These are phyloP conservation scores for Pagetopsis macropterus DNA, from an alignment of 2,797 vertebrate genomes.

Conservation along the genomic window DNA sequence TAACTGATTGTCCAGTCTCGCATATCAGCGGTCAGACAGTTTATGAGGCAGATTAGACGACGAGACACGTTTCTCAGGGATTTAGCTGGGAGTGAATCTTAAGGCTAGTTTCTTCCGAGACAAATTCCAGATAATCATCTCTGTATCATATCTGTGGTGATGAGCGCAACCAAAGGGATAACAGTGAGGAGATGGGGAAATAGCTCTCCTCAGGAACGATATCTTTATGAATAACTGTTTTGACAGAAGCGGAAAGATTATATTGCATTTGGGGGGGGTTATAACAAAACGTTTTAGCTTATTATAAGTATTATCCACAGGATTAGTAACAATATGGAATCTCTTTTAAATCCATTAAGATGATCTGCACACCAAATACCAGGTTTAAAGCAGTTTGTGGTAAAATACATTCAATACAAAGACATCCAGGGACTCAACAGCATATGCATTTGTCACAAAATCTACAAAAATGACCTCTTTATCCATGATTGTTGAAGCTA, in stretches of 20 bases:
- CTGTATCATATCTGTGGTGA: constrained; percentile 4
- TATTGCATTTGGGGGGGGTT: background rate
- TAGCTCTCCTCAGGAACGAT: constrained; percentile 1
- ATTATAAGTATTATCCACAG: background rate
- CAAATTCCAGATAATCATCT: constrained; percentile 16
- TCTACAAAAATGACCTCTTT: background rate
- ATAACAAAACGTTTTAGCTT: background rate
- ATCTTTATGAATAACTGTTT: background rate
- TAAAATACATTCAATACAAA: background rate
- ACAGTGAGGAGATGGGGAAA: constrained; percentile 8
- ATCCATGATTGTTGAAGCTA: background rate
- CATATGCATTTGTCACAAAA: background rate
- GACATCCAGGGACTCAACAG: background rate
- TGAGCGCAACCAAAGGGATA: background rate
- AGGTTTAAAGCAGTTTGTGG: background rate
- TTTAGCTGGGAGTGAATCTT: constrained; percentile 8
- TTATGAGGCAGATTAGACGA: constrained; percentile 18
- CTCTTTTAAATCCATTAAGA: background rate
- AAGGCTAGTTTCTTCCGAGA: constrained; percentile 3
- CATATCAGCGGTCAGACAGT: constrained; percentile 15
- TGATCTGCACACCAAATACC: no score
- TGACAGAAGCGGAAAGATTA: background rate
- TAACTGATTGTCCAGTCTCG: constrained; percentile 7
- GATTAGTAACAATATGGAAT: background rate
- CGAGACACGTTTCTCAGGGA: constrained; percentile 4